Evolutionary conservation across 1,140 invertebrate species (phyloP), one percentile per base, ranked within the genome.

Genomic region (Saccostrea echinata): DNA sequence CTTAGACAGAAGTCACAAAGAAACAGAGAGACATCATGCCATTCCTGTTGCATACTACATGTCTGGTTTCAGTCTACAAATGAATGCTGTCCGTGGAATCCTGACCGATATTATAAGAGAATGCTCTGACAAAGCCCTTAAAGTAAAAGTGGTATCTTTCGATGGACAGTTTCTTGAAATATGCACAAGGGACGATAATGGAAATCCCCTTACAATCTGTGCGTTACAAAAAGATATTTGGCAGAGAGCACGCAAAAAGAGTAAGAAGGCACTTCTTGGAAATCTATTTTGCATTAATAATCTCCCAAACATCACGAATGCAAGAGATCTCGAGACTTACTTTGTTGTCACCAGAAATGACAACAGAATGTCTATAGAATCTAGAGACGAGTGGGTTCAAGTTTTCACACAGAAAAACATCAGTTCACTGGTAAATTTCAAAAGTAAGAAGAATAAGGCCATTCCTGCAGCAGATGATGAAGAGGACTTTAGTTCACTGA

Each of bases 1-100:
- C 57, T 64, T 64, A 21, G 57, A 64, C 57, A 64, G 57, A 64
- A 21, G 57, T 57, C 2, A 57, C 55, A 57, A 57, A 57, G 55
- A 64, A 3, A 64, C 57, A 64, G 57, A 64, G 57, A 64, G 18
- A 21, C 57, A 64, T 64, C 57, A 24, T 64, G 57, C 57, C 21
- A 64, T 64, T 64, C 57, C 57, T 64, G 57, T 64, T 24, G 57
- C 57, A 64, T 64, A 64, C 57, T 64, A 64, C 57, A 64, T 64
- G 18, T 21, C 57, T n/a, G 0, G 57, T n/a, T 64, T 64, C 18
- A 64, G 57, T 64, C 18, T 64, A 8, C 18, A 64, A 64, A 64
- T 64, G 57, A 21, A 64, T 18, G 57, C 57, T 64, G 57, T 64
- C 16, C 16, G 57, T 64, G n/a, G 57, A 64, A 64, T 64, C 24